Conservation (phyloP, 2,888 invertebrate species). For the Idaea dimidiata region DNA sequence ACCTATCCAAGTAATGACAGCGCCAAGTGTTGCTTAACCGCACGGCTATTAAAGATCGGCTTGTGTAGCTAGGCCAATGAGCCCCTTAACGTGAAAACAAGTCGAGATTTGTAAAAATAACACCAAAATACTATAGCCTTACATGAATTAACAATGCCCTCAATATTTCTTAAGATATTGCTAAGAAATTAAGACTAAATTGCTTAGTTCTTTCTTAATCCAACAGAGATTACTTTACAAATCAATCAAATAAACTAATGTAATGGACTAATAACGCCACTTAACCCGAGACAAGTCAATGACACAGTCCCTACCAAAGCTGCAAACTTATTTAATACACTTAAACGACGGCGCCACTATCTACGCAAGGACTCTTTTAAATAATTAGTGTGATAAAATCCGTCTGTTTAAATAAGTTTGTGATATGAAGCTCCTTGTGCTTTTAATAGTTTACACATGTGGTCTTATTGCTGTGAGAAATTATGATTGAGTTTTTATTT, state of each 20-base stretch:
- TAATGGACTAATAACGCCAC: background rate
- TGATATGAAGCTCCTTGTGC: background rate
- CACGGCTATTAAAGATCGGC: no score
- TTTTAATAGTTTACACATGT: background rate
- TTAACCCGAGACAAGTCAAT: background rate
- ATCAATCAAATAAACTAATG: background rate
- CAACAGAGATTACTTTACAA: background rate
- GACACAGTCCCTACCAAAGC: background rate
- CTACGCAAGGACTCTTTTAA: background rate
- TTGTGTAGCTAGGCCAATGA: no score
- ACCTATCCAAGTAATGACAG: no score
- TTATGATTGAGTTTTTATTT: constrained; percentile 49
- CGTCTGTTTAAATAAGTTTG: background rate
- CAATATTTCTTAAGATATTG: background rate
- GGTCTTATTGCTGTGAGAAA: constrained; percentile 33
- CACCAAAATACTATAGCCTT: no score
- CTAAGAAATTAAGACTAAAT: background rate
- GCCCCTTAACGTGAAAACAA: no score
- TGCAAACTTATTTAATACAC: background rate
- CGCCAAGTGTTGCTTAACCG: no score
- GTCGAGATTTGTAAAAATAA: no score
- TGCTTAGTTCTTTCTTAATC: background rate
- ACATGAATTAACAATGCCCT: background rate
- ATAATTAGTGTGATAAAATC: constrained; percentile 11
- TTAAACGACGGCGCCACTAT: background rate